Evolutionary conservation across 2,888 invertebrate genomes (phyloP), one percentile per base, ranked within the genome.

Genomic region (Tholera decimalis): DNA sequence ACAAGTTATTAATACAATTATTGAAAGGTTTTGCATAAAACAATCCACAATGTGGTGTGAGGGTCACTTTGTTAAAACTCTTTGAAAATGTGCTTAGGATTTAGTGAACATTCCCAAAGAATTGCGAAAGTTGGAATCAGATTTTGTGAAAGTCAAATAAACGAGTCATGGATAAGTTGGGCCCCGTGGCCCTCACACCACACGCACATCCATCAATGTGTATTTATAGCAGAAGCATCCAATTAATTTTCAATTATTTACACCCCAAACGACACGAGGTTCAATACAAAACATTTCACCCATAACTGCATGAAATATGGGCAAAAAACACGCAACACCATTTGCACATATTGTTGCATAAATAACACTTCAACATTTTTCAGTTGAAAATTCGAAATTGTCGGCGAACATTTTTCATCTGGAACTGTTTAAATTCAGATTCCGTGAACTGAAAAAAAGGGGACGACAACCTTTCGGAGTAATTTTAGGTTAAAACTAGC

Each of bases 381-480:
- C 77, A 63, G 73, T 63, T 68, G 44, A 63, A 74, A 66, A 64
- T 59, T 60, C 66, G 53, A 66, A 64, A 64, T 65, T 69, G 59
- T 68, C 35, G 61, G 57, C 64, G 47, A 63, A 70, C 56, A 54
- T 59, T 72, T 80, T 80, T 73, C 67, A 73, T 50, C n/a, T 58
- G 15, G 39, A 58, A 64, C 63, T 67, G 53, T 77, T 77, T 63
- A 65, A 77, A 81, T 77, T 79, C 62, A 62, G 63, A 66, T 61
- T 71, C 69, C 26, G 62, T 55, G 50, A 60, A 49, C 54, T 55
- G 74, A 51, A 56, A 28, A 56, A 28, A 30, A 44, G 55, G 55
- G 75, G 37, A 18, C 3, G 51, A 18, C 55, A 56, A 26, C 53
- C 53, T 64, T 60, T 13, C 46, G 54, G 43, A 9, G n/a, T 57